Percentiles rank a stretch among this genome's conserved stretches.
Evolutionary conservation across 2,113 vertebrate species (phyloP).

Genomic region (Datnioides undecimradiatus): DNA sequence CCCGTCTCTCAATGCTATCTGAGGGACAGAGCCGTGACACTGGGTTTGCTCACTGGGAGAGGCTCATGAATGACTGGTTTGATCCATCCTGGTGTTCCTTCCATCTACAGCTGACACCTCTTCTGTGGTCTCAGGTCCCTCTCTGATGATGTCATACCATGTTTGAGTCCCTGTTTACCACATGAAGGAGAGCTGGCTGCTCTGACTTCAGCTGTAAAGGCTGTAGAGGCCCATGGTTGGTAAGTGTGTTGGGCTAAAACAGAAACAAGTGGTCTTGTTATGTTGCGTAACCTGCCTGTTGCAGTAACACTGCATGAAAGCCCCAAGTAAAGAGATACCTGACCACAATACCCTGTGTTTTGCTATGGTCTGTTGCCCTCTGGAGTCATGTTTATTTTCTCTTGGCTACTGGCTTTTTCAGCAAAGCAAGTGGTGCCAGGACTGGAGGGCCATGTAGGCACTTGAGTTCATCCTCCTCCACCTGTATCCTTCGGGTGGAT

Average conservation of each 20-base stretch:
- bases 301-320: slow-evolving; percentile 40
- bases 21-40: slow-evolving; percentile 41
- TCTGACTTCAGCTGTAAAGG: slow-evolving; percentile 49
- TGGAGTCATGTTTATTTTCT: slow-evolving; percentile 42
- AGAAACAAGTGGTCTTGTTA: slow-evolving; percentile 58
- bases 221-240: slow-evolving; percentile 22
- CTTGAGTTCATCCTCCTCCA: slow-evolving; percentile 23
- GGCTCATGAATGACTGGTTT: slow-evolving; percentile 66
- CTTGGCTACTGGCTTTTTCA: neutral
- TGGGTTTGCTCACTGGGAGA: slow-evolving; percentile 31
- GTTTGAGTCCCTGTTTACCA: slow-evolving; percentile 56
- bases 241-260: slow-evolving; percentile 40
- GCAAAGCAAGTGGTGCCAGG: slow-evolving; percentile 7
- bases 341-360: slow-evolving; percentile 56
- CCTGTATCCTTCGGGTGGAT: slow-evolving; percentile 66
- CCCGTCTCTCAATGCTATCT: slow-evolving; percentile 39
- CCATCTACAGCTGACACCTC: slow-evolving; percentile 63
- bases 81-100: slow-evolving; percentile 76
- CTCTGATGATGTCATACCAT: slow-evolving; percentile 68
- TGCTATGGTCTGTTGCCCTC: slow-evolving; percentile 38
- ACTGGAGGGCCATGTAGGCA: neutral
- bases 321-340: slow-evolving; percentile 36
- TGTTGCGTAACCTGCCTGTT: slow-evolving; percentile 43
- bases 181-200: slow-evolving; percentile 58
- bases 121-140: slow-evolving; percentile 61